A percentile compares a stretch with the other conserved stretches of the same genome.
phyloP scores from a whole-genome alignment of 2,888 invertebrate genomes.

The Ophioninae sp. region DNA sequence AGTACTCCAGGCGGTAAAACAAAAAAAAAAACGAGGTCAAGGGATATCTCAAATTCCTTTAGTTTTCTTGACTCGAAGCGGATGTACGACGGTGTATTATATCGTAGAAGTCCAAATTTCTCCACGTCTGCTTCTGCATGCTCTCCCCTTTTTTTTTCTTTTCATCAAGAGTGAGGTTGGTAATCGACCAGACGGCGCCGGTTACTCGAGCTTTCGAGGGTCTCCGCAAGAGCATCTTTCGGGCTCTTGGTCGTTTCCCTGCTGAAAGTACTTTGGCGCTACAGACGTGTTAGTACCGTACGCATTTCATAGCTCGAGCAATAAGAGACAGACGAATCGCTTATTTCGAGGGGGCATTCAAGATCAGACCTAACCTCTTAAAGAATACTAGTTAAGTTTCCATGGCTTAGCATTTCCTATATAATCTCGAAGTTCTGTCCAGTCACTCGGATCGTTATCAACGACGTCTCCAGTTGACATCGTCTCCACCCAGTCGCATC shows the following conservation, averaged over 20 bases:
- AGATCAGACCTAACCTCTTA: too few species aligned
- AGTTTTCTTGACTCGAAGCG: slow-evolving; percentile 30
- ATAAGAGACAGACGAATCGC: too few species aligned
- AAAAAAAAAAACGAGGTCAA: slow-evolving; percentile 57
- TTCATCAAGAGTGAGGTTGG: slow-evolving; percentile 33
- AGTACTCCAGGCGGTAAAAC: background rate
- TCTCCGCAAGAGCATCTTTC: slow-evolving; percentile 17
- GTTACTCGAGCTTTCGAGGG: slow-evolving; percentile 50
- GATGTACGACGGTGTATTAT: slow-evolving; percentile 3
- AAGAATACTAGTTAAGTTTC: too few species aligned
- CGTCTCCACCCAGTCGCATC: too few species aligned
- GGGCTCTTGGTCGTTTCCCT: background rate
- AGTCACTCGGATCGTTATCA: too few species aligned
- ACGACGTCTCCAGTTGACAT: too few species aligned
- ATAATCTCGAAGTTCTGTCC: too few species aligned
- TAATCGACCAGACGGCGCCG: slow-evolving; percentile 63
- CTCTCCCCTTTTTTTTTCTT: slow-evolving; percentile 13
- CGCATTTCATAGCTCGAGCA: too few species aligned
- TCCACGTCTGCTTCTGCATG: slow-evolving; percentile 19
- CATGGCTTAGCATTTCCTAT: too few species aligned
- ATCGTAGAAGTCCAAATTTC: slow-evolving; percentile 18
- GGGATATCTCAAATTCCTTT: slow-evolving; percentile 57
- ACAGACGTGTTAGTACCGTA: background rate
- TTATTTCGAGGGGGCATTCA: background rate
- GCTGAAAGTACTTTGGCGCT: background rate